phyloP scores from a whole-genome alignment of 2,113 vertebrate genomes.

The Corythornis madagascariensis region DNA sequence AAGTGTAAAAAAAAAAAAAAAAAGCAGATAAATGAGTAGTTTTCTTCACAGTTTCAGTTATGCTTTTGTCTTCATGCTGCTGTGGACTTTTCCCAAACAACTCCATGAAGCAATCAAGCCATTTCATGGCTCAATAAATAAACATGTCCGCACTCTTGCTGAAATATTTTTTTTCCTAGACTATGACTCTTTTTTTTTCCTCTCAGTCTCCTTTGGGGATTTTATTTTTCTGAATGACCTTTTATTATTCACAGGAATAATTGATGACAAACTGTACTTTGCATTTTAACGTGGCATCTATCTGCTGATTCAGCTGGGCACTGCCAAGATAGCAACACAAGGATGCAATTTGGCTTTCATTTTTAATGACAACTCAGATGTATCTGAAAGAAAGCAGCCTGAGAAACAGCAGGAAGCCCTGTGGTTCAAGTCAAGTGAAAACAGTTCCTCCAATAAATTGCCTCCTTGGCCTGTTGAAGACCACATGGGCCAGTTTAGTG shows the following conservation, averaged over 20 bases:
- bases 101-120: background rate
- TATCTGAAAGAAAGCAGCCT: background rate
- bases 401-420: background rate
- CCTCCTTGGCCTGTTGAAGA: background rate
- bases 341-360: background rate
- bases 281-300: background rate
- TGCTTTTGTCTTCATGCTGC: background rate
- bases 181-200: background rate
- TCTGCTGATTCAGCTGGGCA: background rate
- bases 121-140: background rate
- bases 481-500: background rate
- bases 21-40: background rate
- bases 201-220: background rate
- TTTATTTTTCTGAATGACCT: background rate
- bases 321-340: background rate
- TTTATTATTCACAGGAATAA: background rate
- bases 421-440: background rate
- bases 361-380: background rate
- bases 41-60: background rate
- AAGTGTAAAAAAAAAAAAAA: background rate
- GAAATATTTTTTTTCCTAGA: background rate
- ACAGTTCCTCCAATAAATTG: background rate
- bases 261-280: background rate
- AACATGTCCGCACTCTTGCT: background rate
- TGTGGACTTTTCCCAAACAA: background rate